phyloP scores from a whole-genome alignment of 1,140 invertebrate genomes.

The Fopius arisanus region DNA sequence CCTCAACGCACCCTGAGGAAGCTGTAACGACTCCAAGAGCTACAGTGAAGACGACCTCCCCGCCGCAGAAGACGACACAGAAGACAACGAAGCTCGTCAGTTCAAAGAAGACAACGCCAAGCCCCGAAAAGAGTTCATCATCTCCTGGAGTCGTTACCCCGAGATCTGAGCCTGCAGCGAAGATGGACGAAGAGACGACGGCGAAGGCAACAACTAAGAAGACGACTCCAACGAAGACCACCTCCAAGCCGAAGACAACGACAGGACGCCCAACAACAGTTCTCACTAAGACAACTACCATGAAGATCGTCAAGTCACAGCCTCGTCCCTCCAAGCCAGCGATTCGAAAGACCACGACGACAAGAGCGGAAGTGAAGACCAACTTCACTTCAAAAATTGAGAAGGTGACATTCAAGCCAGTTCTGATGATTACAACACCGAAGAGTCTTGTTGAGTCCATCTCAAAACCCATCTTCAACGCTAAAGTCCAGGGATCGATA shows the following conservation, averaged over 20 bases:
- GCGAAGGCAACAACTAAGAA: conserved; percentile 19
- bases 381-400: conserved; percentile 54
- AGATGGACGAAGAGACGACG: not conserved
- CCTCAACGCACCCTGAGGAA: not conserved
- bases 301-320: conserved; percentile 54
- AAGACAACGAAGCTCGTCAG: not conserved
- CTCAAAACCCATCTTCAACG: conserved; percentile 51
- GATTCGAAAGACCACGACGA: conserved; percentile 45
- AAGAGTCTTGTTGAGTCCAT: conserved; percentile 40
- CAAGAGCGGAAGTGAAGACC: conserved; percentile 37
- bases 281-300: conserved; percentile 47
- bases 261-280: conserved; percentile 30
- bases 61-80: not conserved
- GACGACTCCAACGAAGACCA: conserved; percentile 44
- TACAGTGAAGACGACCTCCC: not conserved
- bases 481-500: conserved; percentile 57
- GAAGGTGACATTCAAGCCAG: conserved; percentile 58
- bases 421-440: conserved; percentile 44
- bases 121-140: not conserved
- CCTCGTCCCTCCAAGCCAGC: conserved; percentile 45
- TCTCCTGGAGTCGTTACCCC: not conserved
- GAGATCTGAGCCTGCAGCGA: not conserved
- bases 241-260: conserved; percentile 53
- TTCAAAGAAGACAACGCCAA: not conserved
- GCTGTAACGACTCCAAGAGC: not conserved